A percentile compares a stretch with the other conserved stretches of the same genome.
Conservation (phyloP, 2,113 vertebrate species). For the Lepus americanus region DNA sequence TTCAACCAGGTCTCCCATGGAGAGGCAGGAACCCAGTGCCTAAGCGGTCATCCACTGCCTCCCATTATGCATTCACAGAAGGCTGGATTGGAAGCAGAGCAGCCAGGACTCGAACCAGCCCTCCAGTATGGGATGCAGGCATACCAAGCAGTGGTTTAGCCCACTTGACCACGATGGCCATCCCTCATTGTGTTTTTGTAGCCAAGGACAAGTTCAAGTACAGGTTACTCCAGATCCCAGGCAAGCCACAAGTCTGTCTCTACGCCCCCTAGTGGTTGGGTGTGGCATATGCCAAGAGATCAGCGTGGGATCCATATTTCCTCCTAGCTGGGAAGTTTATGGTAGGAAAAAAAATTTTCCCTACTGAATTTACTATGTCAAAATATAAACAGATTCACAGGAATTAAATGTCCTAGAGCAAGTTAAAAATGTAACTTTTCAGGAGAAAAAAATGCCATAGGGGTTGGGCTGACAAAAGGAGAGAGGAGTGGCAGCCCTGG, state of each 20-base stretch:
- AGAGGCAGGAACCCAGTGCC: too few relatives aligned
- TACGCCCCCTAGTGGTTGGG: constrained; percentile 48
- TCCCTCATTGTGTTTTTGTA: accelerated
- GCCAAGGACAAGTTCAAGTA: accelerated
- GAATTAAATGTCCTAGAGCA: background rate
- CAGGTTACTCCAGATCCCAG: background rate
- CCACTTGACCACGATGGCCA: too few relatives aligned
- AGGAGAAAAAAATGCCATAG: background rate
- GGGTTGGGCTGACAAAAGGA: background rate
- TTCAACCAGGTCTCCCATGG: too few relatives aligned
- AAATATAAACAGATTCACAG: background rate
- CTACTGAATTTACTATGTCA: background rate
- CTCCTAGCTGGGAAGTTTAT: background rate
- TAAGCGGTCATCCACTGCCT: too few relatives aligned
- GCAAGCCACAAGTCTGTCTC: background rate
- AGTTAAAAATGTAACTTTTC: background rate
- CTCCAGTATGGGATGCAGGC: too few relatives aligned
- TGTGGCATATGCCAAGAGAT: accelerated
- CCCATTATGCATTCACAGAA: too few relatives aligned
- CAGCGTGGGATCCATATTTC: accelerated
- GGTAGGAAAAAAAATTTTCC: background rate
- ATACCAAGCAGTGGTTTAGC: too few relatives aligned
- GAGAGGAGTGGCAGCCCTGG: background rate
- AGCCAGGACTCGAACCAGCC: too few relatives aligned
- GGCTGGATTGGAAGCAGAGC: too few relatives aligned